These are phyloP conservation scores for Acleris cristana DNA, from an alignment of 2,888 invertebrate genomes.

Conservation along the genomic window DNA sequence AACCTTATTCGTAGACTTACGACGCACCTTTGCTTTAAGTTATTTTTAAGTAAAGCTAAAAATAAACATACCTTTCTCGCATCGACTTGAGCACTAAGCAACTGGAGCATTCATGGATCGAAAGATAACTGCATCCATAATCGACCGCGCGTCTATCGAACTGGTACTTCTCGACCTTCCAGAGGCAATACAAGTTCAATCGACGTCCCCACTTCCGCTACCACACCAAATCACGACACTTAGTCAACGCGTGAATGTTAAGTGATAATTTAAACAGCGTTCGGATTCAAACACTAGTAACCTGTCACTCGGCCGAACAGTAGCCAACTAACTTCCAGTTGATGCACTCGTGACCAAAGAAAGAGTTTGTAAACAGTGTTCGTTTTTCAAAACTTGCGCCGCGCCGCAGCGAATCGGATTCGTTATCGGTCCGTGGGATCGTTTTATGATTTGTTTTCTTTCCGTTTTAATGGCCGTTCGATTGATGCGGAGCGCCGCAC, in stretches of 20 bases:
- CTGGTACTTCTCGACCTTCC: conserved; percentile 60
- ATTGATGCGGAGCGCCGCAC: conserved; percentile 53
- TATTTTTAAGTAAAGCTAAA: background rate
- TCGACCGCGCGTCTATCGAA: conserved; percentile 30
- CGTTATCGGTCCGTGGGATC: conserved; percentile 48
- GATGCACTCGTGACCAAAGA: conserved; percentile 36
- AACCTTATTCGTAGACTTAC: no score
- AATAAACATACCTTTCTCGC: conserved; percentile 21
- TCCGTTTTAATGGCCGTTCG: conserved; percentile 46
- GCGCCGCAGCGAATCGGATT: conserved; percentile 47
- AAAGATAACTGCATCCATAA: conserved; percentile 39
- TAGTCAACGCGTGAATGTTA: conserved; percentile 4
- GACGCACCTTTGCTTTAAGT: no score
- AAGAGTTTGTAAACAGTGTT: conserved; percentile 58
- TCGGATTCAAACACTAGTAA: conserved; percentile 14
- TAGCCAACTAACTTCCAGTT: conserved; percentile 34
- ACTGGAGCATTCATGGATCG: conserved; percentile 4
- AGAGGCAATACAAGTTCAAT: conserved; percentile 57
- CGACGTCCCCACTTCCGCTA: conserved; percentile 55
- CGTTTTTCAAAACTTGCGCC: conserved; percentile 56
- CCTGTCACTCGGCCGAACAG: conserved; percentile 31
- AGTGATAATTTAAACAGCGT: conserved; percentile 10
- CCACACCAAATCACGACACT: conserved; percentile 27
- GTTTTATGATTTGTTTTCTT: conserved; percentile 48
- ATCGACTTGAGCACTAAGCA: conserved; percentile 9